A percentile compares a stretch with the other conserved stretches of the same genome.
Evolutionary conservation across 2,113 vertebrate genomes (phyloP).

Genomic region (Lepisosteus oculatus): DNA sequence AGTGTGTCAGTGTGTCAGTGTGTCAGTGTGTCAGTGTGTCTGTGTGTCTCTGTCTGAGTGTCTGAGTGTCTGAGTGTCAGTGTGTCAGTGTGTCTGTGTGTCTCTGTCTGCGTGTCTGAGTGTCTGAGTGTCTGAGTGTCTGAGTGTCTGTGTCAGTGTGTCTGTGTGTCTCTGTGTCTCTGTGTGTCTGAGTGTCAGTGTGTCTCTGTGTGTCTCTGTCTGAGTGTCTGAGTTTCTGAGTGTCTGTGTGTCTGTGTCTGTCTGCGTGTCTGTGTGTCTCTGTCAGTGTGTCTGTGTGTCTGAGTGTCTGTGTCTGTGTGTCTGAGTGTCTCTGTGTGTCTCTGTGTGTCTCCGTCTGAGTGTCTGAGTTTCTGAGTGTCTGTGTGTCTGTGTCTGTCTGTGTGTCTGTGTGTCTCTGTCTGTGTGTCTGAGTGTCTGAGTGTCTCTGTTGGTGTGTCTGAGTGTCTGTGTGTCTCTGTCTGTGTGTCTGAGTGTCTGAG

Average conservation of each 20-base stretch:
- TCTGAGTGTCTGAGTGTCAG: constrained; percentile 1
- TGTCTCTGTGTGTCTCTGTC: background rate
- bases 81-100: background rate
- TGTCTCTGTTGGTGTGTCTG: no score
- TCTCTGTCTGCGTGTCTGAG: constrained; percentile 7
- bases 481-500: no score
- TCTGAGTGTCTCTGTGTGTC: no score
- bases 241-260: background rate
- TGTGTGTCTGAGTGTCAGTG: background rate
- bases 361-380: no score
- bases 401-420: background rate
- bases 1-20: background rate
- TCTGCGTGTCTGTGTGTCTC: background rate
- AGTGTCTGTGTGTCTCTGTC: no score
- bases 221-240: background rate
- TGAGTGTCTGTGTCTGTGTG: no score
- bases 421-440: no score
- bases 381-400: no score
- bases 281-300: no score
- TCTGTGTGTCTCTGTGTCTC: background rate
- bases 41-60: constrained; percentile 15
- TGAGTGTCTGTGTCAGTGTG: background rate
- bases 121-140: background rate
- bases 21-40: constrained; percentile 7
- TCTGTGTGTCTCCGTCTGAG: no score